phyloP scores from a whole-genome alignment of 2,797 vertebrate genomes.

The Lepus townsendii region DNA sequence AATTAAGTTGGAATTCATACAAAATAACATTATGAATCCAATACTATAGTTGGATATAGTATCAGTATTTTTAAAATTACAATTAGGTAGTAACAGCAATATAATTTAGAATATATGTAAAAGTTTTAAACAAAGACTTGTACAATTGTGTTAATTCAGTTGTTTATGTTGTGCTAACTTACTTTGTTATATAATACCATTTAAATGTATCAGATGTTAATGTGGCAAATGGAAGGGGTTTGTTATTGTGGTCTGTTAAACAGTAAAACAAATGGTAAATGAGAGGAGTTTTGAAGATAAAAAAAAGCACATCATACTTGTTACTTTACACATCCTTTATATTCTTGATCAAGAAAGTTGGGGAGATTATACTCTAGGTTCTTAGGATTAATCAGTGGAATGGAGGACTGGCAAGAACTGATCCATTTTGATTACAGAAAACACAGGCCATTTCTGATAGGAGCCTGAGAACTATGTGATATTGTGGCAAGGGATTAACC shows the following conservation, averaged over 20 bases:
- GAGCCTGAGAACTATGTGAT: neutral
- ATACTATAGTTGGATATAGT: constrained; percentile 20
- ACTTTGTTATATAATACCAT: neutral
- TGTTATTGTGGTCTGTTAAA: neutral
- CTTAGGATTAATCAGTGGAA: neutral
- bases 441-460: neutral
- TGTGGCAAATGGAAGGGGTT: neutral
- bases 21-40: constrained; percentile 9
- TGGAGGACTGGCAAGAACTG: neutral
- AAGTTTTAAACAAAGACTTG: constrained; percentile 57
- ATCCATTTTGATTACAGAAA: neutral
- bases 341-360: neutral
- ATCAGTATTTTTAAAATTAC: constrained; percentile 51
- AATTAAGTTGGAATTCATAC: constrained; percentile 29
- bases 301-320: neutral
- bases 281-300: neutral
- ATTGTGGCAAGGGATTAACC: neutral
- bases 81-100: constrained; percentile 32
- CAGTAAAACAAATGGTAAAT: neutral
- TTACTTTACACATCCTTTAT: neutral
- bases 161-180: neutral
- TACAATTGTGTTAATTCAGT: constrained; percentile 38
- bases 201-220: neutral
- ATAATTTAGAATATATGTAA: constrained; percentile 38
- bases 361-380: neutral